These are phyloP conservation scores for Leucophenga varia DNA, from an alignment of 1,140 invertebrate species.

Conservation along the genomic window DNA sequence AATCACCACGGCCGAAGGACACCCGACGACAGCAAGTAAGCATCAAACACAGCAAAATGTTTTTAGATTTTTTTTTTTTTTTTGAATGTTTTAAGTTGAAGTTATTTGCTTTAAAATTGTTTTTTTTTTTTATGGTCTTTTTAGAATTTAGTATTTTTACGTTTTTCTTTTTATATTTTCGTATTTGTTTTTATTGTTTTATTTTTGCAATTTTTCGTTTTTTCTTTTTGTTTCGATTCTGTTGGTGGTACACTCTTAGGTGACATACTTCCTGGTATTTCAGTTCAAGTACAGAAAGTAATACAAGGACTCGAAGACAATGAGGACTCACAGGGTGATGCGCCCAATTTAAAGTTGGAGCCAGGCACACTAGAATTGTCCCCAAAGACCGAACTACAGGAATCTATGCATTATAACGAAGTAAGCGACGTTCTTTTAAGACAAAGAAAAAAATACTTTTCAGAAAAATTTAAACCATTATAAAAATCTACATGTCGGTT, in stretches of 20 bases:
- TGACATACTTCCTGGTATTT: conserved; percentile 56
- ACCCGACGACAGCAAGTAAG: conserved; percentile 54
- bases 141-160: conserved; percentile 4
- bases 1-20: conserved; percentile 47
- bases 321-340: conserved; percentile 53
- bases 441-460: conserved; percentile 9
- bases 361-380: conserved; percentile 55
- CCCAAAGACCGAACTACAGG: conserved; percentile 56
- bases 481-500: too few relatives aligned
- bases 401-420: conserved; percentile 55
- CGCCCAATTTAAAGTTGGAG: conserved; percentile 55
- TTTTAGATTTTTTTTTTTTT: conserved; percentile 11
- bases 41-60: conserved; percentile 30
- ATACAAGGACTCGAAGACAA: conserved; percentile 56
- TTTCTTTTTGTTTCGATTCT: conserved; percentile 45
- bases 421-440: too few relatives aligned
- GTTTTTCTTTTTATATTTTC: conserved; percentile 22
- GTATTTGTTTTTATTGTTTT: conserved; percentile 36
- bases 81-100: conserved; percentile 7
- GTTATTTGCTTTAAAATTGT: conserved; percentile 1
- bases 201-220: conserved; percentile 29
- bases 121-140: conserved; percentile 4
- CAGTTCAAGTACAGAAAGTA: conserved; percentile 57
- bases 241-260: conserved; percentile 51
- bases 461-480: background rate